These are phyloP conservation scores for Sicus ferrugineus DNA, from an alignment of 2,888 invertebrate genomes.

Conservation along the genomic window DNA sequence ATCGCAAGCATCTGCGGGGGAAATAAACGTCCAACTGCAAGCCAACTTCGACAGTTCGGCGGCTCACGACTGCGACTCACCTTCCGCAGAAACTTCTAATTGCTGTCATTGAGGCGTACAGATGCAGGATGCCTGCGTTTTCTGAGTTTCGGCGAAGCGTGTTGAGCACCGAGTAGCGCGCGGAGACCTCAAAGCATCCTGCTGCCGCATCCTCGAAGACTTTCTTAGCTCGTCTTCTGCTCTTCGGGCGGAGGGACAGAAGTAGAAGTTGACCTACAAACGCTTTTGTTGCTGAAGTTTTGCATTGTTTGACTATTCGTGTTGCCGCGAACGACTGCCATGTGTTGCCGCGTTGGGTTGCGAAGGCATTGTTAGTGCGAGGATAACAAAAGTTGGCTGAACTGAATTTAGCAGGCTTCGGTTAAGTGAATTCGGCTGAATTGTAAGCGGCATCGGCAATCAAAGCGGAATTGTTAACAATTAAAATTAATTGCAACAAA, in stretches of 20 bases:
- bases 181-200: background rate
- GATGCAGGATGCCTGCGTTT: too few relatives aligned
- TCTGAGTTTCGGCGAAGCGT: slow-evolving; percentile 13
- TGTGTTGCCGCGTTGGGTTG: background rate
- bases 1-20: too few relatives aligned
- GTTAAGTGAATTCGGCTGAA: too few relatives aligned
- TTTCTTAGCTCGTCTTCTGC: background rate
- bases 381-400: background rate
- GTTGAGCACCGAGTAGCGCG: slow-evolving; percentile 15
- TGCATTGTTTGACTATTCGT: slow-evolving; percentile 22
- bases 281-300: slow-evolving; percentile 14
- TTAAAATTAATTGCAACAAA: slow-evolving; percentile 26
- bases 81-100: background rate
- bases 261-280: slow-evolving; percentile 22
- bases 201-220: slow-evolving; percentile 1
- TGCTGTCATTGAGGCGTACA: too few relatives aligned
- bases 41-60: background rate
- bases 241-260: background rate
- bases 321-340: background rate
- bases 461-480: slow-evolving; percentile 16
- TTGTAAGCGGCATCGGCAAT: slow-evolving; percentile 5
- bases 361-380: background rate
- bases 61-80: background rate
- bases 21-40: too few relatives aligned
- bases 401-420: too few relatives aligned